Percentiles rank a stretch among this genome's conserved stretches.
These are phyloP conservation scores for Sylvilagus floridanus DNA, from an alignment of 2,797 vertebrate genomes.

Conservation along the genomic window DNA sequence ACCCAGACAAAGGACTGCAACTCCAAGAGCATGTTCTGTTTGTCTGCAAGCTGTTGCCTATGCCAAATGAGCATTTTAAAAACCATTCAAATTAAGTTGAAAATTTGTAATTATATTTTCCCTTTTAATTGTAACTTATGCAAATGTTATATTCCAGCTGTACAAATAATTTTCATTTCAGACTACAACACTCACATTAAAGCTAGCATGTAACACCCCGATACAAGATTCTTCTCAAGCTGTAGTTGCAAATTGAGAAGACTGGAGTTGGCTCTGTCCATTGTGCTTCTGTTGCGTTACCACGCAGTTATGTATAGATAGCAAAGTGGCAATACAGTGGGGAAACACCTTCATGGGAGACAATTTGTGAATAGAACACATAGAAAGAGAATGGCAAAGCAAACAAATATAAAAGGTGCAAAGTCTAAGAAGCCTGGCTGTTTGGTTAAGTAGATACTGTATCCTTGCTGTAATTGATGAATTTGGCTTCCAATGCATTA, in stretches of 20 bases:
- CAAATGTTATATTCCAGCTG: conserved; percentile 76
- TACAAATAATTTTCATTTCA: conserved; percentile 79
- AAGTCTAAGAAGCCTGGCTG: background rate
- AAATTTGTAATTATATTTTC: conserved; percentile 82
- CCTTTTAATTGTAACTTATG: conserved; percentile 80
- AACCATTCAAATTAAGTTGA: conserved; percentile 76
- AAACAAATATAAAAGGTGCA: background rate
- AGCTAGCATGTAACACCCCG: conserved; percentile 60
- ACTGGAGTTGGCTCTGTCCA: background rate
- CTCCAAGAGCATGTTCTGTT: conserved; percentile 52
- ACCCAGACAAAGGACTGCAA: conserved; percentile 48
- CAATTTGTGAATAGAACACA: background rate
- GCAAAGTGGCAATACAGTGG: background rate
- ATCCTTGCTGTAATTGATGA: conserved; percentile 54
- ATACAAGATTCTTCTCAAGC: conserved; percentile 31
- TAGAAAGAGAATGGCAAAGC: background rate
- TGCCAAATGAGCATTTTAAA: conserved; percentile 78
- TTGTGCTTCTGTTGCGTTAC: background rate
- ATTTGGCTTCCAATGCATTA: conserved; percentile 1
- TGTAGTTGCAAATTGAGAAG: conserved; percentile 38
- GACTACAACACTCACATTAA: conserved; percentile 68
- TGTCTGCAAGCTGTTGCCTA: conserved; percentile 70
- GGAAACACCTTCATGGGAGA: background rate
- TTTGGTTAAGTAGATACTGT: conserved; percentile 12
- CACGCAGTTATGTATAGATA: background rate